phyloP scores from a whole-genome alignment of 2,888 invertebrate species.

The Apamea monoglypha region DNA sequence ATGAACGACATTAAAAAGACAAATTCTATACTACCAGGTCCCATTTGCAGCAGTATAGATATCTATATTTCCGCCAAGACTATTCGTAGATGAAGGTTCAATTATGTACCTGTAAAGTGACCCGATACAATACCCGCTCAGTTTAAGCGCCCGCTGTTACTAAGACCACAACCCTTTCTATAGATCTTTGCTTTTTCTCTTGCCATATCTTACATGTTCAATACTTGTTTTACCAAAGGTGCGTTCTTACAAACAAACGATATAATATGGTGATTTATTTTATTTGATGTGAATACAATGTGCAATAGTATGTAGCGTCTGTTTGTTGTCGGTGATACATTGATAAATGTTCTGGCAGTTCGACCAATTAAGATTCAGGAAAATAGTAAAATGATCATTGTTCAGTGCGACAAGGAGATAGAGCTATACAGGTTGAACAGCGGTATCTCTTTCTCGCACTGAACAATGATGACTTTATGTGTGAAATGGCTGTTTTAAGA shows the following conservation, averaged over 20 bases:
- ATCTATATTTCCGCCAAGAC: background rate
- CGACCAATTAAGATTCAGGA: background rate
- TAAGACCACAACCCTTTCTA: conserved; percentile 47
- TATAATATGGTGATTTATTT: conserved; percentile 68
- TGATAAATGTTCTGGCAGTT: background rate
- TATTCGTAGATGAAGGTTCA: background rate
- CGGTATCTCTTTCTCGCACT: conserved; percentile 2
- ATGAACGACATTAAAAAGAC: background rate
- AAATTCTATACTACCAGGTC: background rate
- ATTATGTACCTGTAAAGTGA: background rate
- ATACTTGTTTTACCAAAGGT: conserved; percentile 75
- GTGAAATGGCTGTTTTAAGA: background rate
- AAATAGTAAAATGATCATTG: background rate
- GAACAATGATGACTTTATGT: background rate
- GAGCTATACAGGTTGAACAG: background rate
- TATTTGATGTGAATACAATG: conserved; percentile 76
- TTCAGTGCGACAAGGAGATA: background rate
- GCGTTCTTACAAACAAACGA: conserved; percentile 69
- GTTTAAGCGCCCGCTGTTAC: conserved; percentile 37
- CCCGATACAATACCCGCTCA: conserved; percentile 6
- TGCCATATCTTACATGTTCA: conserved; percentile 59
- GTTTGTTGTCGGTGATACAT: conserved; percentile 54
- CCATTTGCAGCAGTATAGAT: background rate
- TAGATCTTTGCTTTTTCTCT: conserved; percentile 20
- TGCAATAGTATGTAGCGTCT: conserved; percentile 65